Conservation (phyloP, 1,140 invertebrate genomes). For the Trichonephila clavata region DNA sequence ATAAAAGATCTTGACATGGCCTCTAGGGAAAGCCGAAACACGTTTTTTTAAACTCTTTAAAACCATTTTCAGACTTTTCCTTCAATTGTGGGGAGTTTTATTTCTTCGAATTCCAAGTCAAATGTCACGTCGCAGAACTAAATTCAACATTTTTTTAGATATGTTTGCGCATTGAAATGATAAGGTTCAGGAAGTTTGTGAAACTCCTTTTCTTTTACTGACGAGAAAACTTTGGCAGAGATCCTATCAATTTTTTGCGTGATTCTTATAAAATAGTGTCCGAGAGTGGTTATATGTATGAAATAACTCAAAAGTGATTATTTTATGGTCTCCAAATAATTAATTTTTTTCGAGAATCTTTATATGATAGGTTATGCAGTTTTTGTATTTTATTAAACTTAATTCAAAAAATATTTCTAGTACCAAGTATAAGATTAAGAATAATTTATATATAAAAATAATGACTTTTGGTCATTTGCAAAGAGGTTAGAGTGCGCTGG, state of each 20-base stretch:
- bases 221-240: not conserved
- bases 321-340: no score
- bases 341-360: no score
- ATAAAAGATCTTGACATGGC: constrained; percentile 25
- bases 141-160: not conserved
- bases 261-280: not conserved
- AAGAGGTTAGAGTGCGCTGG: no score
- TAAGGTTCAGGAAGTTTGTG: not conserved
- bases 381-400: no score
- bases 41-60: not conserved
- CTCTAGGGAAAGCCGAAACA: not conserved
- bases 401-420: no score
- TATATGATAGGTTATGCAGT: no score
- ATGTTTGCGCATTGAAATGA: not conserved
- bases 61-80: constrained; percentile 26
- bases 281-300: not conserved
- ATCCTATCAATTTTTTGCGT: not conserved
- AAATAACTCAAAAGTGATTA: not conserved
- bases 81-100: not conserved
- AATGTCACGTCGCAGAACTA: constrained; percentile 11
- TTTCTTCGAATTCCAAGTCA: not conserved
- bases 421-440: no score
- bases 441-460: no score
- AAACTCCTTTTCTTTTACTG: not conserved
- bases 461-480: no score